Evolutionary conservation across 2,888 invertebrate species (phyloP), one percentile per base, ranked within the genome.

Genomic region (Balanococcus diminutus): DNA sequence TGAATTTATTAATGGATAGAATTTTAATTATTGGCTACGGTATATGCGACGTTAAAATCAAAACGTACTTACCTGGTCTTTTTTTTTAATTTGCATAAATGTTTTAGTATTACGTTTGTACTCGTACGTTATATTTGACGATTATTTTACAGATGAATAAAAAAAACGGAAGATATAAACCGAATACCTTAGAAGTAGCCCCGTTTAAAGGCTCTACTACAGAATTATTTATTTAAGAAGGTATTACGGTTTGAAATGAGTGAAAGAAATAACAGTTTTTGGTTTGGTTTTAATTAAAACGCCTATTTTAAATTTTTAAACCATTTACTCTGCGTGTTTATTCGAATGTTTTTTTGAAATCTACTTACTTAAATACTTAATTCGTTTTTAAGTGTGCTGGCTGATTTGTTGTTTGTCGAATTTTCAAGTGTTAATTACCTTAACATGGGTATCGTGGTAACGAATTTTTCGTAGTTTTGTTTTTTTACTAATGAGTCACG

Each of bases 111-210:
- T 67, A 28, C 11, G n/a, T n/a, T n/a, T n/a, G n/a, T n/a, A n/a
- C n/a, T n/a, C n/a, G 4, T 67, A 67, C 28, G 28, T 28, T 67
- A 67, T 2, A 67, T 3, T 28, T 67, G 28, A 2, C 61, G 61
- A 75, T 46, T 61, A 84, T 31, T 81, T 86, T 86, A 22, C 86
- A 86, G 86, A 61, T 86, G 25, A 86, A 61, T 82, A 86, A 86
- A 82, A 61, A 39, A 67, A 82, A 82, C 28, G 86, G 86, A 36
- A 72, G 84, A 75, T 84, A 36, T 75, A 56, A 67, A 25, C 32
- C 67, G 42, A 86, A 82, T 25, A 61, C n/a, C 16, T 82, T 86
- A 86, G 86, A 86, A 82, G 81, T 86, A 82, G 81, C 81, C 39
- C 81, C 72, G 46, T 81, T 81, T 82, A 86, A 82, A 36, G 81